phyloP scores from a whole-genome alignment of 2,797 vertebrate species.

The Xenentodon cancila region DNA sequence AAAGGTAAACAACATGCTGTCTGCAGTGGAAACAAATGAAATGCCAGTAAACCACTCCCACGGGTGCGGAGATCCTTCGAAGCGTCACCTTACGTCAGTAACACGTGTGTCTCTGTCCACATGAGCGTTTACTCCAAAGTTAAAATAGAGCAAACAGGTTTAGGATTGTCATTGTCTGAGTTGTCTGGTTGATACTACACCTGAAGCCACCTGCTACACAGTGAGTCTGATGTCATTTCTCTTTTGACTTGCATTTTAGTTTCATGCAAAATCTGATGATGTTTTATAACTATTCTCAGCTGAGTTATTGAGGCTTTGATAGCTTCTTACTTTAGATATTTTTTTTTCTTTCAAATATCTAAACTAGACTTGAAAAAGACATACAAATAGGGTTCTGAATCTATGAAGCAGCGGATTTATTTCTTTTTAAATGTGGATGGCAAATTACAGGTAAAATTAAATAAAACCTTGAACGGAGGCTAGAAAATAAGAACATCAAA shows the following conservation, averaged over 20 bases:
- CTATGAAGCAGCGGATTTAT: too few species aligned
- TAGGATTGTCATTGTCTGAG: background rate
- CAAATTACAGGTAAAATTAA: too few species aligned
- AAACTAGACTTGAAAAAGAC: too few species aligned
- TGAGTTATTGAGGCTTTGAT: too few species aligned
- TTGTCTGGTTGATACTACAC: background rate
- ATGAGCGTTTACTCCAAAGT: background rate
- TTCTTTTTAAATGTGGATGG: too few species aligned
- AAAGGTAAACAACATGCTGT: background rate
- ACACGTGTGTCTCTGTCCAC: conserved; percentile 1
- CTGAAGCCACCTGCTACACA: background rate
- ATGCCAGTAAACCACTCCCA: background rate
- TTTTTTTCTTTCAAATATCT: too few species aligned
- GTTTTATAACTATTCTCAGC: background rate
- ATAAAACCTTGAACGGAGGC: too few species aligned
- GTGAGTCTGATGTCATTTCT: conserved; percentile 36
- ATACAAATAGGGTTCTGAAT: too few species aligned
- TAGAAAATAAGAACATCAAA: too few species aligned
- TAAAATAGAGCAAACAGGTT: conserved; percentile 52
- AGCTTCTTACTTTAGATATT: too few species aligned
- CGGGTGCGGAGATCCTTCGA: background rate
- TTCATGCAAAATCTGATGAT: background rate
- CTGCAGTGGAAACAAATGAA: background rate
- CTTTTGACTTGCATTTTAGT: background rate
- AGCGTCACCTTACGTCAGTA: background rate